Base-by-base conservation (phyloP, 2,888 invertebrate genomes). In the Eristalis tenax region DNA sequence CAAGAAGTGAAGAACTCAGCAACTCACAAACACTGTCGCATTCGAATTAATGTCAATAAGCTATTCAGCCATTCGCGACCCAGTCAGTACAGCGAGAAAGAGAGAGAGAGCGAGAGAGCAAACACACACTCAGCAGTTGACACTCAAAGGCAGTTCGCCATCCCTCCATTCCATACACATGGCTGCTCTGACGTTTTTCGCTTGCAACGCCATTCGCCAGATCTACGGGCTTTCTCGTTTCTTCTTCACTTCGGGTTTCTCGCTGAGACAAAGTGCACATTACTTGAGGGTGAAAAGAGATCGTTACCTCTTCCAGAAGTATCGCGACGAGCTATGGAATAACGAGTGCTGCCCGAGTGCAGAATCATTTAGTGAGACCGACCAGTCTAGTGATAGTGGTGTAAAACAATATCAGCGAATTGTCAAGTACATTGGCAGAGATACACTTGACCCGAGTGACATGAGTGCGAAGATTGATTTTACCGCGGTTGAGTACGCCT, bases 101-200 rank as follows among this genome's bases (percentile, higher is more conserved):
- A 59, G 26, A 59, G 26, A 26, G 22, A 18, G 10, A 56, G 56
- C 18, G 59, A 57, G 18, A 4, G 59, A 11, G 59, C 23, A 26
- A 59, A 59, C 23, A 59, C 26, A 59, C 59, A 23, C 23, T 26
- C 15, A 23, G n/a, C 23, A 59, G 2, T 23, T 15, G 59, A 2
- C 59, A 23, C 13, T 23, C 13, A 32, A 26, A 50, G 18, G 50
- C 56, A 66, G 63, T 79, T 61, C 23, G 15, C 56, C 80, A 65
- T 63, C 65, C 57, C 43, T 43, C 18, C 77, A 70, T 63, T 43
- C 18, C 77, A 70, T 63, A 5, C 35, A 69, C 69, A 70, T 93
- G 93, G 92, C 92, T 86, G 92, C 93, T 90, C 89, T 93, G 89
- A 89, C 90, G 77, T 89, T 91, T 87, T 89, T 91, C 85, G 89